These are phyloP conservation scores for Diarsia brunnea DNA, from an alignment of 2,888 invertebrate genomes.

Conservation along the genomic window DNA sequence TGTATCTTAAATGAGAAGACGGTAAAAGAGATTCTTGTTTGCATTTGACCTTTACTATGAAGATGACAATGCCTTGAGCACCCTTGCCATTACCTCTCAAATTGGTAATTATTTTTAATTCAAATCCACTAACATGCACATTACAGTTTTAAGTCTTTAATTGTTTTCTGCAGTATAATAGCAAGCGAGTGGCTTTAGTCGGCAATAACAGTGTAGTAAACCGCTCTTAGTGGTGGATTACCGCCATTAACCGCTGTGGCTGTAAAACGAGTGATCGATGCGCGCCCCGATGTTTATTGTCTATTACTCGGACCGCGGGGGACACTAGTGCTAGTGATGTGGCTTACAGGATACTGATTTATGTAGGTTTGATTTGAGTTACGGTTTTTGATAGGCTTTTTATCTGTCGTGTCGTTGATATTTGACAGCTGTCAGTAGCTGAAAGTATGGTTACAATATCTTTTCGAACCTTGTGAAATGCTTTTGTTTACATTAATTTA, in stretches of 20 bases:
- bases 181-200: constrained; percentile 73
- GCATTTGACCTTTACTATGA: background rate
- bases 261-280: constrained; percentile 88
- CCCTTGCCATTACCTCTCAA: constrained; percentile 4
- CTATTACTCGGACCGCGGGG: constrained; percentile 76
- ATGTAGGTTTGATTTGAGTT: constrained; percentile 39
- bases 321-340: constrained; percentile 71
- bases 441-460: background rate
- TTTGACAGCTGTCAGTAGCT: background rate
- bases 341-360: constrained; percentile 45
- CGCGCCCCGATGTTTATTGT: constrained; percentile 81
- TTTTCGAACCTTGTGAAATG: background rate
- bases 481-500: background rate
- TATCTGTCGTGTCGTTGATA: background rate
- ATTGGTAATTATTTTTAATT: constrained; percentile 36
- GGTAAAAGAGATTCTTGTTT: background rate
- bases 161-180: constrained; percentile 68
- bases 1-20: background rate
- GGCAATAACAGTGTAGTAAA: constrained; percentile 84
- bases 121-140: constrained; percentile 47
- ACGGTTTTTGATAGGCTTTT: background rate
- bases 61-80: background rate
- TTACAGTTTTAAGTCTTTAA: constrained; percentile 62
- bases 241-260: constrained; percentile 85
- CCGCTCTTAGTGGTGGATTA: constrained; percentile 86